A percentile compares a stretch with the other conserved stretches of the same genome.
These are phyloP conservation scores for Pyxicephalus adspersus DNA, from an alignment of 2,113 vertebrate species.

Conservation along the genomic window DNA sequence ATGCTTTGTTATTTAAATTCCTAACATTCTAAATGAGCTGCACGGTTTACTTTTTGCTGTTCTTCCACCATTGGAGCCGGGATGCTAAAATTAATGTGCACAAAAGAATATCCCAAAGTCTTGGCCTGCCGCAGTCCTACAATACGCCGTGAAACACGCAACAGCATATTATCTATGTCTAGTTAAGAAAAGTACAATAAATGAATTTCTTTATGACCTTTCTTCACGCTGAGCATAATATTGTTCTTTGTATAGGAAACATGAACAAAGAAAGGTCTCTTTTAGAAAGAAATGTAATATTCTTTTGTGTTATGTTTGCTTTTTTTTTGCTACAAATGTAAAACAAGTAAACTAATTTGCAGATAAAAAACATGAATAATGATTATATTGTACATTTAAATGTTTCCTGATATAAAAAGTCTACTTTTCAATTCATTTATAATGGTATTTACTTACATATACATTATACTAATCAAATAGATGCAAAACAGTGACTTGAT, in stretches of 20 bases:
- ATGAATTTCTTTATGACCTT: conserved; percentile 65
- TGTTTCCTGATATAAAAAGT: not conserved
- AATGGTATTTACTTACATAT: conserved; percentile 30
- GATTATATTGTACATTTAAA: not conserved
- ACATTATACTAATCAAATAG: conserved; percentile 1
- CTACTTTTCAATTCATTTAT: not conserved
- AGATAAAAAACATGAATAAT: conserved; percentile 30
- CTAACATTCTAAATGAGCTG: conserved; percentile 59
- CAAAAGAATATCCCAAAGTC: conserved; percentile 63
- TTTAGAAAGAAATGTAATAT: conserved; percentile 57
- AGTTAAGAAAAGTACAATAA: conserved; percentile 64
- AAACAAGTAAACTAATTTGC: conserved; percentile 23
- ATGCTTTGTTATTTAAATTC: conserved; percentile 51
- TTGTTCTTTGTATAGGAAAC: conserved; percentile 65
- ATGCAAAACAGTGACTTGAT: not conserved
- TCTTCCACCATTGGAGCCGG: conserved; percentile 46
- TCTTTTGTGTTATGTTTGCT: conserved; percentile 27
- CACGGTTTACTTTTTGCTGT: conserved; percentile 55
- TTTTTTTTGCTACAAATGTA: not conserved
- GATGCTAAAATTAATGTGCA: conserved; percentile 64
- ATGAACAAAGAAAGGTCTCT: conserved; percentile 64
- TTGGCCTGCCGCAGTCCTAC: conserved; percentile 61
- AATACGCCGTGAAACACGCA: conserved; percentile 65
- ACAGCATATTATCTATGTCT: conserved; percentile 66
- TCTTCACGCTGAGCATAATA: conserved; percentile 64